Percentiles rank a stretch among this genome's conserved stretches.
Evolutionary conservation across 2,888 invertebrate genomes (phyloP).

Genomic region (Tetragnatha montana): DNA sequence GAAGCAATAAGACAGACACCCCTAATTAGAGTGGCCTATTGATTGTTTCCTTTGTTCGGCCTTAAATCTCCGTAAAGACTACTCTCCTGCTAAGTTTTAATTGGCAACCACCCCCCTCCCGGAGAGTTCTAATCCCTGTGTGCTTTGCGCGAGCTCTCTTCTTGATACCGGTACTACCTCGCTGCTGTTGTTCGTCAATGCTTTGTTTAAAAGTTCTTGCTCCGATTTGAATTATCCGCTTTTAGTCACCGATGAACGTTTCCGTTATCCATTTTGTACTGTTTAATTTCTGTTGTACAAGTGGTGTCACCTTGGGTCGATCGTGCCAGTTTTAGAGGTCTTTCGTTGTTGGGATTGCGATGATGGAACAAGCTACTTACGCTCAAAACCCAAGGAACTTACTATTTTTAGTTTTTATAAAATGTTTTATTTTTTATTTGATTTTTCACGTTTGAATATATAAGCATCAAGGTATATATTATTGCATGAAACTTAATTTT

Average conservation of each 20-base stretch:
- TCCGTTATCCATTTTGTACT: too few species aligned
- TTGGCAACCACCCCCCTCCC: constrained; percentile 28
- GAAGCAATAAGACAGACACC: constrained; percentile 26
- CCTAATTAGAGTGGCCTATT: constrained; percentile 37
- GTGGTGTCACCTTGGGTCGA: too few species aligned
- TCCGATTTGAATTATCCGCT: not conserved
- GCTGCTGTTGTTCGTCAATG: not conserved
- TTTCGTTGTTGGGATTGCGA: too few species aligned
- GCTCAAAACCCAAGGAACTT: too few species aligned
- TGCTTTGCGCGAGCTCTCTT: not conserved
- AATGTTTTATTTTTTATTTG: too few species aligned
- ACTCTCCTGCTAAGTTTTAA: constrained; percentile 33
- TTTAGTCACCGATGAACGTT: not conserved
- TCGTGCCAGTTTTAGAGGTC: too few species aligned
- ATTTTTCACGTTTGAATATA: too few species aligned
- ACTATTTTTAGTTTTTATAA: too few species aligned
- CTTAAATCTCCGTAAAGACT: constrained; percentile 3
- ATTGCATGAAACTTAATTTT: too few species aligned
- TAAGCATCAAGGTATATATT: too few species aligned
- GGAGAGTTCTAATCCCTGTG: constrained; percentile 1
- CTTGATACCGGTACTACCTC: not conserved
- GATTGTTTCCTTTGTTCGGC: constrained; percentile 22
- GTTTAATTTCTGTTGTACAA: too few species aligned
- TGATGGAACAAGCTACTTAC: too few species aligned
- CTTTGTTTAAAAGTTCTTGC: not conserved